phyloP scores from a whole-genome alignment of 2,113 vertebrate genomes.

The Thymallus thymallus region DNA sequence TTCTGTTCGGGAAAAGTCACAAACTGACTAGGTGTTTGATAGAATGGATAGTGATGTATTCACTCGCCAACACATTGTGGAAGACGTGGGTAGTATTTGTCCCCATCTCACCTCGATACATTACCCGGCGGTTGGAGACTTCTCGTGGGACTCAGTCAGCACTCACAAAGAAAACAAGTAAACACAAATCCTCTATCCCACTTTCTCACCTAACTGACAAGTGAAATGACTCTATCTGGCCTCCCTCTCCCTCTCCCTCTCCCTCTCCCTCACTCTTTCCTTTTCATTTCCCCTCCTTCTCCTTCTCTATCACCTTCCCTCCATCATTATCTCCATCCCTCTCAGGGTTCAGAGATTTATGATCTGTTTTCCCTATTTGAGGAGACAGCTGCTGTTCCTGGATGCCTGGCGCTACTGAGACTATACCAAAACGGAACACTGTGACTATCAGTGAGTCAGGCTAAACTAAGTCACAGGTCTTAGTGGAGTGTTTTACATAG shows the following conservation, averaged over 20 bases:
- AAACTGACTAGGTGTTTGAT: too few species aligned
- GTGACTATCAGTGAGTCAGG: slow-evolving; percentile 6
- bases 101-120: slow-evolving; percentile 42
- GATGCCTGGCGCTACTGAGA: slow-evolving; percentile 32
- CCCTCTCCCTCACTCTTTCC: neutral
- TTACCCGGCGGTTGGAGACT: neutral
- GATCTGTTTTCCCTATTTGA: slow-evolving; percentile 55
- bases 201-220: slow-evolving; percentile 49
- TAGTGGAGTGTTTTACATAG: neutral
- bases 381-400: slow-evolving; percentile 56
- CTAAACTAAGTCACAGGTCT: neutral
- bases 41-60: neutral
- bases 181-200: slow-evolving; percentile 17
- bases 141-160: slow-evolving; percentile 15
- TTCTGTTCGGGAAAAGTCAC: too few species aligned
- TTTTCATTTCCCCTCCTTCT: slow-evolving; percentile 3
- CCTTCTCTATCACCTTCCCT: slow-evolving; percentile 18
- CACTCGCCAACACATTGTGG: slow-evolving; percentile 19
- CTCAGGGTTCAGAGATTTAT: slow-evolving; percentile 52
- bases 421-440: slow-evolving; percentile 18
- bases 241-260: slow-evolving; percentile 9
- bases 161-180: slow-evolving; percentile 47
- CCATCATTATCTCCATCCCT: slow-evolving; percentile 13
- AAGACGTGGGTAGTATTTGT: slow-evolving; percentile 19
- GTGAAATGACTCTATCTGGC: slow-evolving; percentile 42